Conservation (phyloP, 2,113 vertebrate species). For the Hemiprocne comata region DNA sequence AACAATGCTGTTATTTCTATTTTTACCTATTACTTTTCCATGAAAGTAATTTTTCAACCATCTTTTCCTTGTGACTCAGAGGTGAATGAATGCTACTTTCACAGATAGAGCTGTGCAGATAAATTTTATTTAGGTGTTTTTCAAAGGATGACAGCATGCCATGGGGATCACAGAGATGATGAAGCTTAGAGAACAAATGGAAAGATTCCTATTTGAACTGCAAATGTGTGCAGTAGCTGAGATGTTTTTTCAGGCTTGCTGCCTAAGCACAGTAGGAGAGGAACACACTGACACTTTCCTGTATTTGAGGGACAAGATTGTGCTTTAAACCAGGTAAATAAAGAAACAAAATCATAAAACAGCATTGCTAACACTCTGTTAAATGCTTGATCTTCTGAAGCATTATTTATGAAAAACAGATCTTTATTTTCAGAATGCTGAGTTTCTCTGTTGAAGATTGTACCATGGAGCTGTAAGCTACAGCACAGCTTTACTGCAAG, state of each 20-base stretch:
- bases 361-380: not conserved
- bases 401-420: not conserved
- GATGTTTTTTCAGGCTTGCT: not conserved
- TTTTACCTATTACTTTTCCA: not conserved
- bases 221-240: not conserved
- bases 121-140: not conserved
- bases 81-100: not conserved
- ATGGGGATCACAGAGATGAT: not conserved
- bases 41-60: not conserved
- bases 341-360: not conserved
- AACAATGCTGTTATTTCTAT: not conserved
- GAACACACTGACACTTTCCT: not conserved
- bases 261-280: not conserved
- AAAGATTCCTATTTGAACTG: not conserved
- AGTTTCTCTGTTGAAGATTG: not conserved
- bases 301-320: not conserved
- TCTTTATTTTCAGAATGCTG: not conserved
- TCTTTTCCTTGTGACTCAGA: not conserved
- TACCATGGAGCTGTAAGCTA: not conserved
- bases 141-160: not conserved
- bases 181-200: not conserved
- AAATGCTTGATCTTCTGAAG: not conserved
- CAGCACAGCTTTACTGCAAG: not conserved
- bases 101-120: not conserved
- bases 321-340: not conserved